Evolutionary conservation across 1,140 invertebrate genomes (phyloP).

Genomic region (Zaprionus davidi): DNA sequence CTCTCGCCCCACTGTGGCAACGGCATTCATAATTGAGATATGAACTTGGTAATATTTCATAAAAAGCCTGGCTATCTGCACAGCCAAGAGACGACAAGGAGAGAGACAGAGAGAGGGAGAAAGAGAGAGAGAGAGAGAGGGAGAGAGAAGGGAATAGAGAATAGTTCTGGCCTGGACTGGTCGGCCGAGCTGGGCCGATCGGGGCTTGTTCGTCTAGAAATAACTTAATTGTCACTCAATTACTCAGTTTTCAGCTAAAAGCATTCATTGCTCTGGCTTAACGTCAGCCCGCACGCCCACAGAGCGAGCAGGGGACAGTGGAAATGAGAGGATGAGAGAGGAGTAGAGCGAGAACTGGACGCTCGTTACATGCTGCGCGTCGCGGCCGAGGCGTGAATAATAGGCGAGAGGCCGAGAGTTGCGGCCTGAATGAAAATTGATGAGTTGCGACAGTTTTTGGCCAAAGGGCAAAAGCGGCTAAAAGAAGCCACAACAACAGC

Average conservation of each 20-base stretch:
- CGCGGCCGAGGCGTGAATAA: conserved; percentile 71
- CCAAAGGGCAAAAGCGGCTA: conserved; percentile 72
- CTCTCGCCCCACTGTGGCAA: conserved; percentile 44
- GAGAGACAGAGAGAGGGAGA: neutral
- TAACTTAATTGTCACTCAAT: conserved; percentile 84
- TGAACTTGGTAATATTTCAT: conserved; percentile 84
- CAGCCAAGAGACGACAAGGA: neutral
- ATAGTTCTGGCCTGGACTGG: conserved; percentile 19
- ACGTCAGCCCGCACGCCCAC: conserved; percentile 58
- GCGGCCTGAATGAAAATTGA: conserved; percentile 77
- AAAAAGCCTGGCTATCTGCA: conserved; percentile 47
- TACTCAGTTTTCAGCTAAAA: conserved; percentile 84
- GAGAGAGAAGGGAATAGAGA: conserved; percentile 7
- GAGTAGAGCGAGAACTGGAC: conserved; percentile 36
- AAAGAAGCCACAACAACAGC: conserved; percentile 31
- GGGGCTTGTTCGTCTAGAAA: conserved; percentile 81
- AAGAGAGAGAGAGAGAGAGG: neutral
- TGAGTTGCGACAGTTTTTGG: conserved; percentile 83
- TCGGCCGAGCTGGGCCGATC: conserved; percentile 52
- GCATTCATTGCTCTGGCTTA: conserved; percentile 83
- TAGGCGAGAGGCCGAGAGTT: conserved; percentile 46
- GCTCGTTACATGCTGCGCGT: conserved; percentile 43
- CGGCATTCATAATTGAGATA: conserved; percentile 82
- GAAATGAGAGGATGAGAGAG: neutral
- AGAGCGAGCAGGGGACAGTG: neutral